A percentile compares a stretch with the other conserved stretches of the same genome.
phyloP scores from a whole-genome alignment of 2,888 invertebrate genomes.

The Hydraecia micacea region DNA sequence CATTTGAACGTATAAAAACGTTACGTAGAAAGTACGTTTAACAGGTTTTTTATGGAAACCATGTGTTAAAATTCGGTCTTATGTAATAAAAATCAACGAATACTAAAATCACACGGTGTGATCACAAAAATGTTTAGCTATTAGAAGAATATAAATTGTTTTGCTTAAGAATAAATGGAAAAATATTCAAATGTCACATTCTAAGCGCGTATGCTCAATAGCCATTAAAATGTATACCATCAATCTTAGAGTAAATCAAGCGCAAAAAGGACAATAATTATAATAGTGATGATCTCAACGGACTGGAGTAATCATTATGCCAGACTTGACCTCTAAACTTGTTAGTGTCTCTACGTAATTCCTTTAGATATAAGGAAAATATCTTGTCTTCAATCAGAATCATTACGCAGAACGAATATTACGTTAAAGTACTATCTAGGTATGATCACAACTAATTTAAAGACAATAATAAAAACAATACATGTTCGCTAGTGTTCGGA shows the following conservation, averaged over 20 bases:
- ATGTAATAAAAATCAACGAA: slow-evolving; percentile 58
- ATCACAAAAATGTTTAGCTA: slow-evolving; percentile 38
- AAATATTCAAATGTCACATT: slow-evolving; percentile 58
- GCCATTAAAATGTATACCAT: slow-evolving; percentile 58
- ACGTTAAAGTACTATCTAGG: slow-evolving; percentile 2
- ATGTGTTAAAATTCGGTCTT: slow-evolving; percentile 54
- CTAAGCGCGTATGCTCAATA: slow-evolving; percentile 51
- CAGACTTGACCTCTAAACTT: slow-evolving; percentile 66
- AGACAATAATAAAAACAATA: slow-evolving; percentile 32
- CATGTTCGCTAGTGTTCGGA: slow-evolving; percentile 35
- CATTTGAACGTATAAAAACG: slow-evolving; percentile 43
- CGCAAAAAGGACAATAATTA: slow-evolving; percentile 71
- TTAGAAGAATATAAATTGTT: slow-evolving; percentile 45
- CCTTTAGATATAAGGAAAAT: slow-evolving; percentile 52
- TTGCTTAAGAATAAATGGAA: slow-evolving; percentile 54
- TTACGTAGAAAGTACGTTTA: slow-evolving; percentile 63
- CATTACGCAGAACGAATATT: slow-evolving; percentile 9
- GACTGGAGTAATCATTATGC: slow-evolving; percentile 72
- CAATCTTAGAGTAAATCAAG: slow-evolving; percentile 67
- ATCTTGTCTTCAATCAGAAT: slow-evolving; percentile 40
- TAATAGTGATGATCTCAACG: slow-evolving; percentile 81
- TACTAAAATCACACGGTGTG: slow-evolving; percentile 44
- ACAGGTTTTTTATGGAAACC: slow-evolving; percentile 62
- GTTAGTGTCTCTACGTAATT: slow-evolving; percentile 49
- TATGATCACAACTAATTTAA: slow-evolving; percentile 19